Base-by-base conservation (phyloP, 2,113 vertebrate genomes). In the Nipponia nippon region DNA sequence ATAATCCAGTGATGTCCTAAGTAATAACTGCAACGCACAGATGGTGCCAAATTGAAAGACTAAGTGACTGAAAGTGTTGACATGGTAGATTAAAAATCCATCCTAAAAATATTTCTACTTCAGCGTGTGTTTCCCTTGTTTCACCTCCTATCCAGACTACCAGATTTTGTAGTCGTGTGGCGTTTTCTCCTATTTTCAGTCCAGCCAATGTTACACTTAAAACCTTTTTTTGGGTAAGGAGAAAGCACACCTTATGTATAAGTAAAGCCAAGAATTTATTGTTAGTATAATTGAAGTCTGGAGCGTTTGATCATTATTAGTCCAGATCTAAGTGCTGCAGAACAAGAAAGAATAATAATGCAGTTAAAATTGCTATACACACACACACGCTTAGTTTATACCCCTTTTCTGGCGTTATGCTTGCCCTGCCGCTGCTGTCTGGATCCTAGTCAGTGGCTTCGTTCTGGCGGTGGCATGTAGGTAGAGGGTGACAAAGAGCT, bases 21-120 rank as follows among this genome's bases (percentile, higher is more conserved):
- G 56, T 73, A 95, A 71, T 86, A 95, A 85, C 84, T 90, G 71
- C 66, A 94, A 84, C 67, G 69, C 72, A 90, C 79, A 95, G 59
- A 92, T 96, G 87, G 67, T 93, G 87, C 87, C 81, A 94, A 96
- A 97, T 52, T 96, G 73, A 89, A 96, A 97, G 82, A 91, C 85
- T 96, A 93, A 93, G 82, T 79, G 69, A 67, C 69, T 66, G 44
- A 76, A 96, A 76, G 49, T 70, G 63, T 87, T 91, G 92, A 81
- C 49, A 38, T 69, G 65, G 76, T 73, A 88, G 53, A 96, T 92
- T 95, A 93, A 94, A 95, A 95, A 85, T 80, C 62, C 70, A 85
- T 95, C 53, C 66, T 89, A 93, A 91, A 94, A 85, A 79, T 87
- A 52, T 47, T 89, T 91, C 36, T 76, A 13, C 84, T 96, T 80